Evolutionary conservation across 1,140 invertebrate genomes (phyloP), one percentile per base, ranked within the genome.

Genomic region (Brachionus koreanus): DNA sequence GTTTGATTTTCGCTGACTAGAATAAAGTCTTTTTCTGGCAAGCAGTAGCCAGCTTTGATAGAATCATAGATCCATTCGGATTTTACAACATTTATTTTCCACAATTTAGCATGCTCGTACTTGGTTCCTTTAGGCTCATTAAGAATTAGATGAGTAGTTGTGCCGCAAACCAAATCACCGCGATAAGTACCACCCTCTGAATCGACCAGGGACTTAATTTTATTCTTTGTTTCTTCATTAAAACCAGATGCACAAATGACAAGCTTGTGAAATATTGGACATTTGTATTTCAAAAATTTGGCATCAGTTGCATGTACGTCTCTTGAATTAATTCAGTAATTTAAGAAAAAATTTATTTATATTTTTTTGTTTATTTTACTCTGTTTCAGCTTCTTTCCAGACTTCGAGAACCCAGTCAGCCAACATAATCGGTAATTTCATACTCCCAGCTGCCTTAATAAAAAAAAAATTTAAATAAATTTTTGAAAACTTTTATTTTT

Each of bases 191-290:
- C 90, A 87, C 87, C 87, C 84, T 86, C 86, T 16, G 83, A 75
- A 52, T 92, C 92, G 5, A 96, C 91, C 0, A 93, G 85, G 57
- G 90, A 90, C 87, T 92, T 92, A 5, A 96, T 88, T 83, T 92
- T 90, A 65, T 91, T 90, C 86, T 94, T 93, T 83, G 93, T 91
- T 9, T 88, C 87, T 75, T 87, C 89, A 10, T 89, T 86, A 75
- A 96, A 87, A 42, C 94, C 93, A 13, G 94, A 94, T 3, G 93
- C 92, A 9, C 93, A 94, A 9, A 95, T 91, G 82, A 91, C 89
- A 10, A 95, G 86, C 83, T 94, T 93, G 83, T 92, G 91, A 87
- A 97, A 95, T 6, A 92, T 87, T n/a, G 93, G 93, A 86, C 94
- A 92, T 61, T 89, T 91, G 84, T 91, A 92, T 84, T 89, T 89